phyloP scores from a whole-genome alignment of 35 echinoderm and acorn worm species.

The Ophioderma brevispina region DNA sequence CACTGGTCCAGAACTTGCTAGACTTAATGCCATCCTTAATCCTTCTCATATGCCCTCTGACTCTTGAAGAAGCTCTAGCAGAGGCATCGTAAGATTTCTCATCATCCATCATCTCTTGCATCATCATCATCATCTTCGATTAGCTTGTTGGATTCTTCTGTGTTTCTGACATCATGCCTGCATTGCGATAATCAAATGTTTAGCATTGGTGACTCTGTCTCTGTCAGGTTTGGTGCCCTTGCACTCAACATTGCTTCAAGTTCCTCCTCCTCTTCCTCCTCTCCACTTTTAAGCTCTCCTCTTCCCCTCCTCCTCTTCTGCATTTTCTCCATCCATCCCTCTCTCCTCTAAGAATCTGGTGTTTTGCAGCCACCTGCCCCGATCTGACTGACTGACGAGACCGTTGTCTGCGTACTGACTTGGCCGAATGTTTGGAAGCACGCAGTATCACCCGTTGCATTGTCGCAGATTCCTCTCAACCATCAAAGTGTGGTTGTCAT shows the following conservation, averaged over 20 bases:
- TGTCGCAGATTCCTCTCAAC: constrained; percentile 29
- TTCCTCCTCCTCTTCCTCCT: constrained; percentile 57
- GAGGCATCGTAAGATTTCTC: constrained; percentile 32
- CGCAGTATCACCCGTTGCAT: not conserved
- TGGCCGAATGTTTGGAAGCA: constrained; percentile 12
- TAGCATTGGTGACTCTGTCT: constrained; percentile 53
- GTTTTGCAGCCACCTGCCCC: not conserved
- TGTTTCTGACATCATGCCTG: not conserved
- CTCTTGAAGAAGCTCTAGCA: not conserved
- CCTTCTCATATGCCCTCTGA: not conserved
- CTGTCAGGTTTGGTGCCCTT: constrained; percentile 54
- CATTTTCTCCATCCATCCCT: constrained; percentile 13
- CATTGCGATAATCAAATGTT: constrained; percentile 76
- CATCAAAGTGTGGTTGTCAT: constrained; percentile 16
- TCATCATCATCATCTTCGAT: constrained; percentile 80
- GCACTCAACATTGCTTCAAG: constrained; percentile 63
- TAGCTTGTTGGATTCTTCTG: constrained; percentile 31
- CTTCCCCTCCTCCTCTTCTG: constrained; percentile 48
- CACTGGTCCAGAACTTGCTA: not conserved
- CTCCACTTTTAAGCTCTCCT: not conserved
- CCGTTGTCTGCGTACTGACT: constrained; percentile 39
- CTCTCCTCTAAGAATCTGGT: constrained; percentile 44
- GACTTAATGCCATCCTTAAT: not conserved
- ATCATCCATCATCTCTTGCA: constrained; percentile 16
- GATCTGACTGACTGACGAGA: constrained; percentile 45